Conservation (phyloP, 2,113 vertebrate genomes). For the Lagopus leucura region DNA sequence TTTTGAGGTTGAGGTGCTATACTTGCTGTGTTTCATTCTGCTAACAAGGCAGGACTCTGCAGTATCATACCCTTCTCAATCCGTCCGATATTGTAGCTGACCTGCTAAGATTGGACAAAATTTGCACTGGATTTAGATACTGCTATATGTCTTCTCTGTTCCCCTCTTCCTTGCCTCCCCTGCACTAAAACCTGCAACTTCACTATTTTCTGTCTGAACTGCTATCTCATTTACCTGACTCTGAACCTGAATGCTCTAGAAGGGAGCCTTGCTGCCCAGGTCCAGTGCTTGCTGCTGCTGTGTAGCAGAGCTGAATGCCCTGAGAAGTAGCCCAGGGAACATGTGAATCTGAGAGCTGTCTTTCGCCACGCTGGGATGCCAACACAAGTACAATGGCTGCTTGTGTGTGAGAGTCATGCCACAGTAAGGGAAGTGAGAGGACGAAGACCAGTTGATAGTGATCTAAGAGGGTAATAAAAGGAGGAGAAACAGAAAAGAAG, state of each 20-base stretch:
- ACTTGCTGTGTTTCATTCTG: not conserved
- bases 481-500: not conserved
- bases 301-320: not conserved
- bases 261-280: not conserved
- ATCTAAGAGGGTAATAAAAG: not conserved
- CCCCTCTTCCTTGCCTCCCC: fast-evolving
- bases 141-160: not conserved
- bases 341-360: not conserved
- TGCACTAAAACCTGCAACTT: fast-evolving
- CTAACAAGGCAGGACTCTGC: not conserved
- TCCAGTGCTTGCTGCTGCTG: not conserved
- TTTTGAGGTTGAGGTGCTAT: not conserved
- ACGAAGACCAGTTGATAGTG: not conserved
- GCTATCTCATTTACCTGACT: not conserved
- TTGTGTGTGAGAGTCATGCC: not conserved
- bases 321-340: fast-evolving
- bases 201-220: not conserved
- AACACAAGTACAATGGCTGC: not conserved
- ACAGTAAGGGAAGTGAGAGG: not conserved
- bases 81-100: not conserved
- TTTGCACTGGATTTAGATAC: not conserved
- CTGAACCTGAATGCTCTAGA: not conserved
- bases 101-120: fast-evolving
- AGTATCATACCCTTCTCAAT: not conserved
- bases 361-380: not conserved